phyloP scores from a whole-genome alignment of 2,113 vertebrate species.

The Hystrix brachyura region DNA sequence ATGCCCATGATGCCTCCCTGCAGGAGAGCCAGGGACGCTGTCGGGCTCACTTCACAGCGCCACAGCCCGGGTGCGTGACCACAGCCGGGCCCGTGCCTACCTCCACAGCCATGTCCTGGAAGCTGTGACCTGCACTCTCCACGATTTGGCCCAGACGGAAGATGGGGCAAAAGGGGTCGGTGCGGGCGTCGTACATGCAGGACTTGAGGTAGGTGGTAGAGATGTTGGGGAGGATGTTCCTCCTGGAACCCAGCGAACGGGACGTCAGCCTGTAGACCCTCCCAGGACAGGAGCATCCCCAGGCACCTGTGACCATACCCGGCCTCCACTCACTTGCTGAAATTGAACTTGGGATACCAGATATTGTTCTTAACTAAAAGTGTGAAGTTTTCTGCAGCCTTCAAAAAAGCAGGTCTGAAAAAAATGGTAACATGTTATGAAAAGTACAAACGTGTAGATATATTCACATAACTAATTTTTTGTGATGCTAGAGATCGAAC shows the following conservation, averaged over 20 bases:
- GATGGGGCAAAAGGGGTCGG: constrained; percentile 93
- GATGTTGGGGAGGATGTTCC: constrained; percentile 91
- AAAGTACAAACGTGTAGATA: background rate
- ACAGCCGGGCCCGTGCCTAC: constrained; percentile 78
- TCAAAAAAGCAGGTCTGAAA: constrained; percentile 90
- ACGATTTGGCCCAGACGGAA: constrained; percentile 91
- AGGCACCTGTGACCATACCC: background rate
- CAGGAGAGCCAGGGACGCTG: background rate
- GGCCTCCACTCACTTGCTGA: constrained; percentile 90
- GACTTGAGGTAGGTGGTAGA: constrained; percentile 90
- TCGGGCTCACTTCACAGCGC: rapidly evolving
- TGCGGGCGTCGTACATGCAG: constrained; percentile 89
- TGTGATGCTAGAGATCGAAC: no score
- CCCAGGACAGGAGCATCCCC: background rate
- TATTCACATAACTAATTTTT: background rate
- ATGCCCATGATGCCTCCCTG: constrained; percentile 94
- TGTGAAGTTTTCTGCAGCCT: constrained; percentile 94
- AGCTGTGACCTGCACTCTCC: constrained; percentile 90
- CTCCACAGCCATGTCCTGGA: constrained; percentile 93
- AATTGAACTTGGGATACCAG: constrained; percentile 94
- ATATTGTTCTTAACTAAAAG: constrained; percentile 96
- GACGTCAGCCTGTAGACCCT: background rate
- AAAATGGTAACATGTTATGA: background rate
- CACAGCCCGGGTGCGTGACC: rapidly evolving
- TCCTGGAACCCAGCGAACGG: constrained; percentile 80